Evolutionary conservation across 2,888 invertebrate species (phyloP), one percentile per base, ranked within the genome.

Genomic region (Chaetoderma sp.): DNA sequence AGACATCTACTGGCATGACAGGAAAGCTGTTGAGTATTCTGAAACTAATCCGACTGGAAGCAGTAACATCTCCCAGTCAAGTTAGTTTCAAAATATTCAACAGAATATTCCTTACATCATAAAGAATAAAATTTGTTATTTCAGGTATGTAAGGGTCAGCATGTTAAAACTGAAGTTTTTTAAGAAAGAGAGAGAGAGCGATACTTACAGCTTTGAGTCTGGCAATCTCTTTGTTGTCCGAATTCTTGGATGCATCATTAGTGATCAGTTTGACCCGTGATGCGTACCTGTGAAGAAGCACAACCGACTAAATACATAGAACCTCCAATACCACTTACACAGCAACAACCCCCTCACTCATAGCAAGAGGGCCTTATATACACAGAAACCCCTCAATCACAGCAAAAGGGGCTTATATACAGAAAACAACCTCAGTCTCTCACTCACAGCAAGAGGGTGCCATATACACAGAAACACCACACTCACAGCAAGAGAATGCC

Each of bases 221-320:
- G 23, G 75, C 70, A 45, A 85, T 81, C 59, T 85, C 85, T 61
- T 85, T 84, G 73, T 83, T 84, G 67, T 85, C 85, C 2, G 83
- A 76, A 72, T 84, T 84, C 79, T 85, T 85, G 32, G 72, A 70
- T 13, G 84, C 83, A 72, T 84, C 83, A 66, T 85, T 85, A 16
- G 84, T 85, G 69, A 85, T 84, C 56, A 84, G 70, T 65, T 85
- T 85, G 21, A 85, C 85, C 67, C 85, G 72, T 3, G 84, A 81
- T 0, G 84, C 85, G 73, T 85, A 85, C 32, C 85, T 85, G 68
- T 33, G 49, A 66, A 33, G 45, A 60, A 57, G 21, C 33, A 49
- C n/a, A n/a, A n/a, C n/a, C n/a, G 4, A 52, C 18, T 21, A 25
- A 16, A 60, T n/a, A 21, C 13, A 58, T 6, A n/a, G 5, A n/a